Percentiles rank a stretch among this genome's conserved stretches.
phyloP scores from a whole-genome alignment of 1,140 invertebrate genomes.

The Spodoptera litura region DNA sequence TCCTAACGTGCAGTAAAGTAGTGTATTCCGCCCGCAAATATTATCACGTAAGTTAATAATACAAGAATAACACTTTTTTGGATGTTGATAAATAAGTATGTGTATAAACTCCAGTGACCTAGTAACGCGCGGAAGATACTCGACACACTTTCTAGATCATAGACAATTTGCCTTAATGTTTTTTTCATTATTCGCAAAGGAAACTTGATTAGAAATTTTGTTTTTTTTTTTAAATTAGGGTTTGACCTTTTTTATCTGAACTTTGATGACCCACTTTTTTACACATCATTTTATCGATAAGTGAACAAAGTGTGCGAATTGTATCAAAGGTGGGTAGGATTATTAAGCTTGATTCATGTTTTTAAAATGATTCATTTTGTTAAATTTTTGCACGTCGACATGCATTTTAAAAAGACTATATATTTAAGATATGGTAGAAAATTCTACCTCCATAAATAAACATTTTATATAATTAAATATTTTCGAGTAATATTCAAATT shows the following conservation, averaged over 20 bases:
- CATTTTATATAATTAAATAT: no score
- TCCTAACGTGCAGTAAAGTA: slow-evolving; percentile 32
- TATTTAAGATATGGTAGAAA: no score
- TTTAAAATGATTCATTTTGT: no score
- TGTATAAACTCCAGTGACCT: slow-evolving; percentile 27
- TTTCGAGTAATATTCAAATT: no score
- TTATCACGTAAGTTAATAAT: slow-evolving; percentile 35
- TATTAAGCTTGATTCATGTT: no score
- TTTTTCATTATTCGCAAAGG: slow-evolving; percentile 12
- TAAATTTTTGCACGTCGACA: no score
- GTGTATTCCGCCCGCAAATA: slow-evolving; percentile 35
- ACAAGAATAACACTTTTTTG: slow-evolving; percentile 5
- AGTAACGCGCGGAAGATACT: slow-evolving; percentile 35
- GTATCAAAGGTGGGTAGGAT: no score
- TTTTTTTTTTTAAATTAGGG: not conserved
- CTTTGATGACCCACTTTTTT: not conserved
- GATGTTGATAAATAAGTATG: slow-evolving; percentile 31
- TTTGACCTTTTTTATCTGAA: not conserved
- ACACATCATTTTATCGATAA: no score
- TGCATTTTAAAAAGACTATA: no score
- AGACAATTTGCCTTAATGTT: slow-evolving; percentile 22
- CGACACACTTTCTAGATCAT: slow-evolving; percentile 46
- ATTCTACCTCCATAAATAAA: no score
- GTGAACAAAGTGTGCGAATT: no score
- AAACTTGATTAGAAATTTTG: slow-evolving; percentile 29